Base-by-base conservation (phyloP, 2,797 vertebrate species). In the Erpetoichthys calabaricus region DNA sequence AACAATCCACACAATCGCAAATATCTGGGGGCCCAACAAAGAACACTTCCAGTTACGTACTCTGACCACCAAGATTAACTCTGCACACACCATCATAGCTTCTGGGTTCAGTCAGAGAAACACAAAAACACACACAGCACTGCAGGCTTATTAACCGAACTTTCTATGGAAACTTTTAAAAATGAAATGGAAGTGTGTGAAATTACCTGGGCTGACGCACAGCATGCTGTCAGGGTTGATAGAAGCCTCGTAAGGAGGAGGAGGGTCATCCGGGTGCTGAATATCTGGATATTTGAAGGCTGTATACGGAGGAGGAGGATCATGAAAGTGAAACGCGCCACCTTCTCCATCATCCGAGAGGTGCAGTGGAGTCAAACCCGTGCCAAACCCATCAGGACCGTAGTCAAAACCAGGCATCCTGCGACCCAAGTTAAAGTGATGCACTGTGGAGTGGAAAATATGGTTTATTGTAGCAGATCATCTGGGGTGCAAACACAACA, bases 201-300 rank as follows among this genome's bases (percentile, higher is more conserved):
- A 51, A 43, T 0, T 77, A 97, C 94, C 90, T 57, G 94, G 81
- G 62, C 89, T 89, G 57, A 95, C 82, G 56, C 89, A 96, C 68
- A 97, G 87, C 58, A 94, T 76, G 60, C 81, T 85, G 76, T 93
- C 89, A 1, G 91, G 89, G 76, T 94, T 89, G 75, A 98, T 88
- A 75, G 95, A 95, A 63, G 92, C 94, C 68, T 99, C 96, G 0
- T 99, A 99, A 0, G 96, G 91, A 2, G 96, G 96, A 1, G 96
- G 95, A 0, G 96, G 95, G 69, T 98, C 95, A 6, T 98, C 94
- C 0, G 95, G 96, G 64, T 93, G 95, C 57, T 89, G 91, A 62
- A 97, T 89, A 68, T 97, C 91, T 0, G 96, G 93, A 68, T 96
- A 97, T 74, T 99, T 99, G 77, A 93, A 98, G 4, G 95, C 95